A percentile compares a stretch with the other conserved stretches of the same genome.
Evolutionary conservation across 1,140 invertebrate genomes (phyloP).

Genomic region (Pseudomyrmex pallidus): DNA sequence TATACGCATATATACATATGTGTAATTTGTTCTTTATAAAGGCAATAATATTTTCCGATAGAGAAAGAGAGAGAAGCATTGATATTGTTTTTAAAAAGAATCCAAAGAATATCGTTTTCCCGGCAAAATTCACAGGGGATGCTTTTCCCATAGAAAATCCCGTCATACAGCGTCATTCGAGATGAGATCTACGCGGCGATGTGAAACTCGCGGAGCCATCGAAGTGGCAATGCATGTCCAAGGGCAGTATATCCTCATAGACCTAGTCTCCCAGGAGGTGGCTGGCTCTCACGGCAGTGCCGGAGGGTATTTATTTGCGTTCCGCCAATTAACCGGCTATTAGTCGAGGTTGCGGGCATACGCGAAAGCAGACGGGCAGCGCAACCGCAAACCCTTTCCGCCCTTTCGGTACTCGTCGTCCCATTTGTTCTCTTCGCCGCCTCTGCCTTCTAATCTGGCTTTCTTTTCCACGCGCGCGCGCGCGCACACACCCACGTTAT

Average conservation of each 20-base stretch:
- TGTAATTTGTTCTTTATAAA: neutral
- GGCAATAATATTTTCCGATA: neutral
- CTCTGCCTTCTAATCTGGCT: slow-evolving; percentile 26
- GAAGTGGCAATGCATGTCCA: slow-evolving; percentile 82
- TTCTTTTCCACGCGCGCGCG: neutral
- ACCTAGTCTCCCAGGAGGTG: slow-evolving; percentile 73
- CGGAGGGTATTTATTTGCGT: slow-evolving; percentile 85
- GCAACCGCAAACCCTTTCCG: slow-evolving; percentile 23
- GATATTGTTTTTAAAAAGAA: neutral
- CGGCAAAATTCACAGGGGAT: neutral
- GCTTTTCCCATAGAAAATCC: neutral
- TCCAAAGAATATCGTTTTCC: neutral
- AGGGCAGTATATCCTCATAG: slow-evolving; percentile 84
- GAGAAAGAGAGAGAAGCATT: neutral
- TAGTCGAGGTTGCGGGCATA: slow-evolving; percentile 79
- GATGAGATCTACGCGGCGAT: neutral
- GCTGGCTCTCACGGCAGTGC: slow-evolving; percentile 72
- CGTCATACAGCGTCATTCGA: neutral
- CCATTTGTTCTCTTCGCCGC: slow-evolving; percentile 5
- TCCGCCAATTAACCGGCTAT: slow-evolving; percentile 83
- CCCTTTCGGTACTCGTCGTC: slow-evolving; percentile 1
- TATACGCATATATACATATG: neutral
- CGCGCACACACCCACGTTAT: neutral
- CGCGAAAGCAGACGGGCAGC: slow-evolving; percentile 35
- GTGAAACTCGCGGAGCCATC: slow-evolving; percentile 63